phyloP scores from a whole-genome alignment of 2,113 vertebrate species.

The Mugil cephalus region DNA sequence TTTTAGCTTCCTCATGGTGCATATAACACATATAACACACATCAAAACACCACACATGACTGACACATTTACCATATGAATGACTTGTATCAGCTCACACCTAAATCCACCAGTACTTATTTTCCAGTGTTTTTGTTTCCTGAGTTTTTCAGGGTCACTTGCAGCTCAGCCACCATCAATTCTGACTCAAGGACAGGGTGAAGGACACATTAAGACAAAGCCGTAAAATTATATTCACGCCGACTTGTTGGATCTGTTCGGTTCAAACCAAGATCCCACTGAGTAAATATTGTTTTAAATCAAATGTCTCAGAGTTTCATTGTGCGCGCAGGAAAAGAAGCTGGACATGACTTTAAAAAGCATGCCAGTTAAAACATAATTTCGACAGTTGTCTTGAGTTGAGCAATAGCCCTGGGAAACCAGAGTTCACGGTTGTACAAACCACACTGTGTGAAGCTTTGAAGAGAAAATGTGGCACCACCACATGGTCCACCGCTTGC shows the following conservation, averaged over 20 bases:
- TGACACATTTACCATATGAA: too few relatives aligned
- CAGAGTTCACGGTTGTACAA: constrained; percentile 31
- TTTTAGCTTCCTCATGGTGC: too few relatives aligned
- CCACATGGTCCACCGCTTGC: background rate
- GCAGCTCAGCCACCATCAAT: background rate
- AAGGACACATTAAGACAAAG: background rate
- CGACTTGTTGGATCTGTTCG: constrained; percentile 13
- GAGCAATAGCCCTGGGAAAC: constrained; percentile 13
- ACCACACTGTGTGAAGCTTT: constrained; percentile 22
- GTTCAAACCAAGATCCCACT: background rate
- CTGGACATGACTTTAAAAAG: constrained; percentile 11
- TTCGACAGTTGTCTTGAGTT: constrained; percentile 1
- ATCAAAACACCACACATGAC: too few relatives aligned
- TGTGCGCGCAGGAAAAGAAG: constrained; percentile 2
- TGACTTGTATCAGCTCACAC: background rate
- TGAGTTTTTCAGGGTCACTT: background rate
- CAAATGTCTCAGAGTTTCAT: constrained; percentile 4
- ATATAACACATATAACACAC: too few relatives aligned
- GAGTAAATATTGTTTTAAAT: background rate
- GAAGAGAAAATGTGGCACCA: constrained; percentile 26
- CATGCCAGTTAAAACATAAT: constrained; percentile 25
- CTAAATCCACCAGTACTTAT: background rate
- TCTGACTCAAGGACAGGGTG: background rate
- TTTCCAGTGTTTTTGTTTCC: background rate
- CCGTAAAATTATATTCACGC: constrained; percentile 8